These are phyloP conservation scores for Alaudala cheleensis DNA, from an alignment of 2,113 vertebrate species.

Conservation along the genomic window DNA sequence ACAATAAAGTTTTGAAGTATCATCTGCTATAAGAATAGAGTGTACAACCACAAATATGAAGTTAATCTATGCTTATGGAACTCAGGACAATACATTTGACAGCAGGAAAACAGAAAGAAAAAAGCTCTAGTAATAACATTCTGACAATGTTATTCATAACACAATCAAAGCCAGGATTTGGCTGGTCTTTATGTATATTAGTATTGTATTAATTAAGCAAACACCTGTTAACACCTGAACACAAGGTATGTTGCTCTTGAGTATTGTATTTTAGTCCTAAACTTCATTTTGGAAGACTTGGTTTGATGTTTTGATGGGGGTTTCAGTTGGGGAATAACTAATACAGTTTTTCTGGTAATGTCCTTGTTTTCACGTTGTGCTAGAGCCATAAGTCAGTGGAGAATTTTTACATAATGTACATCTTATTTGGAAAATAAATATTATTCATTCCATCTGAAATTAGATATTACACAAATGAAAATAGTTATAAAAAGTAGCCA, in stretches of 20 bases:
- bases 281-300: not conserved
- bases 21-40: not conserved
- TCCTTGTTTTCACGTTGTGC: slow-evolving; percentile 17
- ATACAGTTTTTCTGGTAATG: not conserved
- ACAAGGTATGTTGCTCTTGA: not conserved
- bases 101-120: not conserved
- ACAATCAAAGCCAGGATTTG: not conserved
- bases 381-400: not conserved
- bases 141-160: not conserved
- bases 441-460: not conserved
- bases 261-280: not conserved
- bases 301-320: not conserved
- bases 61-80: not conserved
- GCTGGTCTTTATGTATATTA: not conserved
- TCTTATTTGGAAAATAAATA: not conserved
- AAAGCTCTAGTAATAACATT: not conserved
- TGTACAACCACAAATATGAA: not conserved
- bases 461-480: not conserved
- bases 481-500: not conserved
- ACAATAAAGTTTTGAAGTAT: not conserved
- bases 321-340: not conserved
- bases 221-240: not conserved
- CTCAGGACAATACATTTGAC: not conserved
- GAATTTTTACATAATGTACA: not conserved
- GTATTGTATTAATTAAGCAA: slow-evolving; percentile 19